Percentiles rank a stretch among this genome's conserved stretches.
Evolutionary conservation across 92 coral and sea anemone species (phyloP).

Genomic region (Montipora capitata): DNA sequence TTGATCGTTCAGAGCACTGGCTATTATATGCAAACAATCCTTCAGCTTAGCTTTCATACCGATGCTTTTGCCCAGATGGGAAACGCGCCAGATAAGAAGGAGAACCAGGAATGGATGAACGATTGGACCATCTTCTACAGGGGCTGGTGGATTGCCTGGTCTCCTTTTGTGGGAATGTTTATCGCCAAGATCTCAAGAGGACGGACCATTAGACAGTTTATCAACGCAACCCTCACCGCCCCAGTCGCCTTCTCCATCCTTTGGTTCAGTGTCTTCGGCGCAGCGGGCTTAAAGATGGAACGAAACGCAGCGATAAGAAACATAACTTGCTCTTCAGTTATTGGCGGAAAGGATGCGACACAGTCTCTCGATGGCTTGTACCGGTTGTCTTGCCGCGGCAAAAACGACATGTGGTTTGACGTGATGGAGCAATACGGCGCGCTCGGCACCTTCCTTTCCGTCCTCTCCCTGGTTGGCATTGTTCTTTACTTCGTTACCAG

Average conservation of each 20-base stretch:
- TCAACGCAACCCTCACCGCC: conserved; percentile 86
- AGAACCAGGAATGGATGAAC: conserved; percentile 84
- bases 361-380: conserved; percentile 73
- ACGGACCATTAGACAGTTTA: conserved; percentile 90
- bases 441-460: conserved; percentile 77
- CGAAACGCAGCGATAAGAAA: conserved; percentile 81
- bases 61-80: conserved; percentile 97
- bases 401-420: conserved; percentile 86
- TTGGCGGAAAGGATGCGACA: conserved; percentile 72
- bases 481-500: conserved; percentile 94
- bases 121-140: conserved; percentile 97
- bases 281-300: conserved; percentile 90
- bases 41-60: conserved; percentile 95
- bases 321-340: conserved; percentile 79
- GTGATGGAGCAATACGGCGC: conserved; percentile 76
- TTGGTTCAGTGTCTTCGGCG: conserved; percentile 95
- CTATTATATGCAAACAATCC: conserved; percentile 84
- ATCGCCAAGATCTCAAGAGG: conserved; percentile 94
- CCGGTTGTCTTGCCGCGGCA: conserved; percentile 86
- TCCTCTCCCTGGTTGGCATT: conserved; percentile 82
- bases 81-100: conserved; percentile 90
- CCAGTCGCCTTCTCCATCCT: conserved; percentile 83
- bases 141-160: conserved; percentile 99
- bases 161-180: conserved; percentile 96
- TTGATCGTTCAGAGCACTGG: conserved; percentile 86